Conservation (phyloP, 1,140 invertebrate genomes). For the Venturia canescens region DNA sequence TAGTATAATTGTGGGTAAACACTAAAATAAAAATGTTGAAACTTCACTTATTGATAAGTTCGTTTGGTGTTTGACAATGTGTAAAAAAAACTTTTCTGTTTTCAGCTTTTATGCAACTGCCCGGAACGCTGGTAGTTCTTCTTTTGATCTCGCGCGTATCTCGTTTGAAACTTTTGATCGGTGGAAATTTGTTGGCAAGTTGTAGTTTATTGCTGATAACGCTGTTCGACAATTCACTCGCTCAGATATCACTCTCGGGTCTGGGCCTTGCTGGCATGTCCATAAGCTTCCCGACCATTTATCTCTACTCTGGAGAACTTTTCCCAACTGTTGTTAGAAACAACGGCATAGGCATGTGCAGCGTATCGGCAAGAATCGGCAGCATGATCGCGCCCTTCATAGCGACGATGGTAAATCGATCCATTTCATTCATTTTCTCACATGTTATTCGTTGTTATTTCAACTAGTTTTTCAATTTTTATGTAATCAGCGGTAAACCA, state of each 20-base stretch:
- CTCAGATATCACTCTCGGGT: conserved; percentile 77
- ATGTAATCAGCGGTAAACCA: not conserved
- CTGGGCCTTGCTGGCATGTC: conserved; percentile 81
- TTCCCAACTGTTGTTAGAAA: conserved; percentile 84
- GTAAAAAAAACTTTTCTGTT: no score
- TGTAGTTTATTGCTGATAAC: conserved; percentile 67
- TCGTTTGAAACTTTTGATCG: conserved; percentile 71
- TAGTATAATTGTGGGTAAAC: no score
- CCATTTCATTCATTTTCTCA: conserved; percentile 7
- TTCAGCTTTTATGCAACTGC: conserved; percentile 71
- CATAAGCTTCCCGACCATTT: conserved; percentile 79
- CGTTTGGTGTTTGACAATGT: no score
- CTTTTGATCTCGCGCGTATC: conserved; percentile 73
- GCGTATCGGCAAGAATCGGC: conserved; percentile 81
- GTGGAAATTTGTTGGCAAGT: conserved; percentile 68
- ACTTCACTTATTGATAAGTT: no score
- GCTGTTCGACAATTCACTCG: conserved; percentile 61
- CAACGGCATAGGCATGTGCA: conserved; percentile 80
- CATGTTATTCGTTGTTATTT: not conserved
- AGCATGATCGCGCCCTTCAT: conserved; percentile 82
- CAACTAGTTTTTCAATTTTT: not conserved
- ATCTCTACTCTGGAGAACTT: conserved; percentile 83
- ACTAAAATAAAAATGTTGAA: no score
- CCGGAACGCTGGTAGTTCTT: conserved; percentile 70
- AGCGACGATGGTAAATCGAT: conserved; percentile 74